These are phyloP conservation scores for Perognathus longimembris DNA, from an alignment of 2,113 vertebrate species.

Conservation along the genomic window DNA sequence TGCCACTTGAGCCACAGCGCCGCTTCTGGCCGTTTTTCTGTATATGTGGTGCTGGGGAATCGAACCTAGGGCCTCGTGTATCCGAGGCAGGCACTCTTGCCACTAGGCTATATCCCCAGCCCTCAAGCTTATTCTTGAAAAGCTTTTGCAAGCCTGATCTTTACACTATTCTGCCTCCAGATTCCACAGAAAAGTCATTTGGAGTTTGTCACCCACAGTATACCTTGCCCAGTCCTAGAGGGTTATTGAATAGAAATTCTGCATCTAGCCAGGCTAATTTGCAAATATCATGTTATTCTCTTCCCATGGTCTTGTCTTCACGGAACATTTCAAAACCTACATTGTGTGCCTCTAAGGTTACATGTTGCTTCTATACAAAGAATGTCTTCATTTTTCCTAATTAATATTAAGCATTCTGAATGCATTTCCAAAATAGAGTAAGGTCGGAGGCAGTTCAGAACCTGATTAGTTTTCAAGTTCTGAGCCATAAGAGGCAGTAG, in stretches of 20 bases:
- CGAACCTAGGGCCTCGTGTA: too few species aligned
- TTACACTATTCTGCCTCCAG: constrained; percentile 74
- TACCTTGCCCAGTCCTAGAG: constrained; percentile 64
- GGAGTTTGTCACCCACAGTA: constrained; percentile 75
- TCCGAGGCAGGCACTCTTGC: too few species aligned
- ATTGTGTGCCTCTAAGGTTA: constrained; percentile 64
- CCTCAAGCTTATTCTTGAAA: constrained; percentile 79
- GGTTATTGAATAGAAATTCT: constrained; percentile 78
- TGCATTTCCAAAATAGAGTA: constrained; percentile 51
- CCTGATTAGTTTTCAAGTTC: neutral
- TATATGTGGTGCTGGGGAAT: too few species aligned
- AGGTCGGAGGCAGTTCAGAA: neutral
- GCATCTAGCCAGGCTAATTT: constrained; percentile 77
- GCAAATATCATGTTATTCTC: constrained; percentile 78
- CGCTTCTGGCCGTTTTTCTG: too few species aligned
- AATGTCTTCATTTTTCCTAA: constrained; percentile 43
- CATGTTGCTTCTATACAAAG: constrained; percentile 11
- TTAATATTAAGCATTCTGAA: constrained; percentile 28
- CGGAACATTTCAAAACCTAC: constrained; percentile 71
- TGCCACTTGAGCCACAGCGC: too few species aligned
- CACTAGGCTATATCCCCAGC: too few species aligned
- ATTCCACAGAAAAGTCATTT: constrained; percentile 80
- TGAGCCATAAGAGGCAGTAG: neutral
- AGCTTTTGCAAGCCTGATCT: constrained; percentile 71
- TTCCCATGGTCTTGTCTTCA: constrained; percentile 67